phyloP scores from a whole-genome alignment of 2,113 vertebrate species.

The Serinus canaria region DNA sequence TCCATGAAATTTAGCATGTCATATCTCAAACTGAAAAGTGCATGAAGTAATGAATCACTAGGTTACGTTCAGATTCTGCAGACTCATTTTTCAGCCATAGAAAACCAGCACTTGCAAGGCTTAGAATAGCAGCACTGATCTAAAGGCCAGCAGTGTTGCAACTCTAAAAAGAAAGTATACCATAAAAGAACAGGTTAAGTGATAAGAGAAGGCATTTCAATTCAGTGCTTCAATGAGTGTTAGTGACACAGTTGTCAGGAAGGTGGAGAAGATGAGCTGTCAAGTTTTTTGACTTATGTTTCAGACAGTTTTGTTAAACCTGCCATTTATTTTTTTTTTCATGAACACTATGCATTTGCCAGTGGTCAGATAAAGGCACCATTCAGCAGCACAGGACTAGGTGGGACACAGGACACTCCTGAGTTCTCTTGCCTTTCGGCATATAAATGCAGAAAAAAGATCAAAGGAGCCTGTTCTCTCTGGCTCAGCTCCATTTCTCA shows the following conservation, averaged over 20 bases:
- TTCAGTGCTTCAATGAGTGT: constrained; percentile 35
- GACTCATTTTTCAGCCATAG: constrained; percentile 38
- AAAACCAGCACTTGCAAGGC: constrained; percentile 13
- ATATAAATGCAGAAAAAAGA: background rate
- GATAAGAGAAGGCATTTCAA: constrained; percentile 45
- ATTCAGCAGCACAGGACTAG: background rate
- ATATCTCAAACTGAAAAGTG: constrained; percentile 34
- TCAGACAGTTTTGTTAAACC: background rate
- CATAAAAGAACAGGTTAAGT: constrained; percentile 46
- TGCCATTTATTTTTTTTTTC: background rate
- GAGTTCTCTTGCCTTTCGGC: background rate
- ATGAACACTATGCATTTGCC: background rate
- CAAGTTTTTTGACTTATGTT: constrained; percentile 37
- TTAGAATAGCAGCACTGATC: constrained; percentile 38
- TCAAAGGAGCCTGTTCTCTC: background rate
- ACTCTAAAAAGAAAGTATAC: background rate
- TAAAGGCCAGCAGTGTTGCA: background rate
- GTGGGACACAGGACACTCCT: background rate
- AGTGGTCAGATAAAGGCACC: background rate
- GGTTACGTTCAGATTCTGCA: constrained; percentile 43
- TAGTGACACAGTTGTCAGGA: constrained; percentile 24
- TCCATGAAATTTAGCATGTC: constrained; percentile 7
- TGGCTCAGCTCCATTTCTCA: background rate
- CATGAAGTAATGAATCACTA: constrained; percentile 42
- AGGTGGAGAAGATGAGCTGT: constrained; percentile 18